Base-by-base conservation (phyloP, 2,888 invertebrate genomes). In the Orchestes rusci region DNA sequence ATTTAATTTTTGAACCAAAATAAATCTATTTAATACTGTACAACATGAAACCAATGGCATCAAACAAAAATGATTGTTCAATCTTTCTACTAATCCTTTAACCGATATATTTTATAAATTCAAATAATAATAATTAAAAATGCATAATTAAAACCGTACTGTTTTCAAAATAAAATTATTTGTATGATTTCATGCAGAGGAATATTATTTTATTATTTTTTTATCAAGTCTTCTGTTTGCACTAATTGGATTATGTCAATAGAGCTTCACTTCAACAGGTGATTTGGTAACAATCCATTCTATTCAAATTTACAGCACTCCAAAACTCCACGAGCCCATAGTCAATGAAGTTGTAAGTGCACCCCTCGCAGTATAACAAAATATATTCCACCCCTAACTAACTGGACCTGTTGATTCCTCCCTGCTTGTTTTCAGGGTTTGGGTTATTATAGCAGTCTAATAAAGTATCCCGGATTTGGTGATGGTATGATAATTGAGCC, bases 21-120 rank as follows among this genome's bases (percentile, higher is more conserved):
- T 36, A 36, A 35, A 36, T 41, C 18, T 12, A 27, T 35, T 35
- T 41, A 34, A 34, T 8, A 4, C 29, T 17, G 30, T 28, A 29
- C 17, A 29, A 36, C 18, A 42, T 42, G 19, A 30, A 29, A 36
- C 36, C 35, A 42, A 42, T 42, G 30, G 15, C 35, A 42, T 42
- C 36, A 42, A 42, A 42, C 42, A 42, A 36, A 29, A 42, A 35
- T 42, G 20, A 30, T 36, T 35, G 41, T 33, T 28, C 34, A 41
- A 41, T 42, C 30, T 19, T 20, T 36, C 13, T 30, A 36, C 30
- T 42, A 36, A 42, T 42, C 36, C 30, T 30, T 35, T 35, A 36
- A 15, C 27, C 28, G 29, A 41, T 19, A 17, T 42, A 35, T 28
- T 38, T 38, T 13, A 27, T 28, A 27, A 23, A 27, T 28, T 7